A percentile compares a stretch with the other conserved stretches of the same genome.
Conservation (phyloP, 2,888 invertebrate species). For the Pseudococcus viburni region DNA sequence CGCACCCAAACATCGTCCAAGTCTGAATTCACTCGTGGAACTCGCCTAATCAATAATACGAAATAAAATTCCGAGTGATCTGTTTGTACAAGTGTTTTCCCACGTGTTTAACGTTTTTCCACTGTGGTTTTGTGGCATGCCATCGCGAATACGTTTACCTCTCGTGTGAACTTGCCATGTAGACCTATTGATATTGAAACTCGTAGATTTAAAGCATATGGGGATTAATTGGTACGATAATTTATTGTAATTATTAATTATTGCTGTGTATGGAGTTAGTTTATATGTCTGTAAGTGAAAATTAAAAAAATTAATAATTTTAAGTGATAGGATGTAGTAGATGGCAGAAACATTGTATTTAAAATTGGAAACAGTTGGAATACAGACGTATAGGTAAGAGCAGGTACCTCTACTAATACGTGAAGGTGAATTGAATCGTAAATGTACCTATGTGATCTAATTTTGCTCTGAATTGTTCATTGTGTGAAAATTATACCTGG, state of each 20-base stretch:
- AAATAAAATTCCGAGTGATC: background rate
- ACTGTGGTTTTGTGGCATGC: background rate
- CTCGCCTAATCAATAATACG: background rate
- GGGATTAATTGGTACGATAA: too few species aligned
- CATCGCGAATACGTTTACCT: conserved; percentile 2
- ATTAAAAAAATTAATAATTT: too few species aligned
- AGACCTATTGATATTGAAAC: background rate
- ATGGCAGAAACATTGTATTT: too few species aligned
- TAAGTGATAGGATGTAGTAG: too few species aligned
- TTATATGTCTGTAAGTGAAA: too few species aligned
- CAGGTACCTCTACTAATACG: background rate
- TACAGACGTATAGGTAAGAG: background rate
- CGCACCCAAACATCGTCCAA: background rate
- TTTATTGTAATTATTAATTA: too few species aligned
- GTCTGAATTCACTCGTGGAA: background rate
- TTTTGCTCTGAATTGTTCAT: background rate
- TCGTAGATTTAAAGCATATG: too few species aligned
- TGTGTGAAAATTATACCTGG: background rate
- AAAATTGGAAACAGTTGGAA: too few species aligned
- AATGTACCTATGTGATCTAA: background rate
- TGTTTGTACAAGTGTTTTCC: conserved; percentile 13
- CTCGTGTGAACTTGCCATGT: background rate
- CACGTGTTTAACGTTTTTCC: background rate
- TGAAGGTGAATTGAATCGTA: background rate
- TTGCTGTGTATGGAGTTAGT: too few species aligned